phyloP scores from a whole-genome alignment of 2,113 vertebrate species.

The Pogona vitticeps region DNA sequence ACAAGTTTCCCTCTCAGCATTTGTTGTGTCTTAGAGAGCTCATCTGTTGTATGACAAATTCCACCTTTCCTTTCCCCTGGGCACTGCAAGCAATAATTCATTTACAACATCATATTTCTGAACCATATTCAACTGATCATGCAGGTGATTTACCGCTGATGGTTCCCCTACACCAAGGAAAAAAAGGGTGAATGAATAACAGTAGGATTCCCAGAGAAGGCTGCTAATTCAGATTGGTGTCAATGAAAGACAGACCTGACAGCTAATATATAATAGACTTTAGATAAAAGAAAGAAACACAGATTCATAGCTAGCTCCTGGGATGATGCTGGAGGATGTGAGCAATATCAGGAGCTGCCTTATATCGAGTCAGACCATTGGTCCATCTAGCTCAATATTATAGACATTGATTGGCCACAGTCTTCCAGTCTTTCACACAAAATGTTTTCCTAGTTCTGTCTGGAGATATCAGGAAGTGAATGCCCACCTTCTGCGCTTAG shows the following conservation, averaged over 20 bases:
- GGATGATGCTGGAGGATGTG: background rate
- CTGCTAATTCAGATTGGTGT: background rate
- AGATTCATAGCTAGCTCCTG: background rate
- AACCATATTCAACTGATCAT: background rate
- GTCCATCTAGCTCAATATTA: background rate
- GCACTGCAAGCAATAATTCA: slow-evolving; percentile 17
- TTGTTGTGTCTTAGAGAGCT: slow-evolving; percentile 24
- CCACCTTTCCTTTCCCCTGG: background rate
- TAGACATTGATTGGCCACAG: background rate
- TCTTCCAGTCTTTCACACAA: background rate
- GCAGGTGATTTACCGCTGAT: background rate
- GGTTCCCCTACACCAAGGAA: fast-evolving
- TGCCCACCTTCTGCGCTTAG: background rate
- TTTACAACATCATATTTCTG: slow-evolving; percentile 12
- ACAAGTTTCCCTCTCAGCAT: slow-evolving; percentile 33
- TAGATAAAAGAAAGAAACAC: background rate
- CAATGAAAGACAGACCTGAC: background rate
- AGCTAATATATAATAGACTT: background rate
- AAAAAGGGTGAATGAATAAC: background rate
- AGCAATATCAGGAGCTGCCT: background rate
- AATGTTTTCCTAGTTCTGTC: background rate
- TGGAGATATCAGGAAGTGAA: too few species aligned
- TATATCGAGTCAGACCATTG: background rate
- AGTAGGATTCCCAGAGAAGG: fast-evolving
- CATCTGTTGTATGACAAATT: slow-evolving; percentile 28